These are phyloP conservation scores for Brachyptera risi DNA, from an alignment of 2,888 invertebrate genomes.

Conservation along the genomic window DNA sequence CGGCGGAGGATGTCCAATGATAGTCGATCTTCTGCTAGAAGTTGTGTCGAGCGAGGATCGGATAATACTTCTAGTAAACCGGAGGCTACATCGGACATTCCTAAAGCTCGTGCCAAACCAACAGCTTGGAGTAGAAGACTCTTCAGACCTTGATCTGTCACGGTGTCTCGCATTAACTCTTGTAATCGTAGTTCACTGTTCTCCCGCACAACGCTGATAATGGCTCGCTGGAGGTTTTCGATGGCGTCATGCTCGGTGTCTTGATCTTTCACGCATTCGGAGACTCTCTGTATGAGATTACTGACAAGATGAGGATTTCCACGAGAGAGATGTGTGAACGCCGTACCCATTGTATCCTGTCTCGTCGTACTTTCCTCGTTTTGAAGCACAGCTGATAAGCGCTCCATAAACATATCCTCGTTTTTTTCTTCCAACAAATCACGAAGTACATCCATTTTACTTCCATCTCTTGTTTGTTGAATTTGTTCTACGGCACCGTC, in stretches of 20 bases:
- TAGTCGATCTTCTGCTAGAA: conserved; percentile 55
- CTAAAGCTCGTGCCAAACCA: conserved; percentile 64
- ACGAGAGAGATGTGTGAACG: conserved; percentile 61
- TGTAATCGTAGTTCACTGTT: conserved; percentile 57
- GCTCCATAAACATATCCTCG: conserved; percentile 58
- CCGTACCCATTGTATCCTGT: conserved; percentile 59
- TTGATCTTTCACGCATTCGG: conserved; percentile 55
- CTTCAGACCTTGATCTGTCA: conserved; percentile 38
- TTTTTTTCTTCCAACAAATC: conserved; percentile 40
- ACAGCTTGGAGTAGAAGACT: conserved; percentile 60
- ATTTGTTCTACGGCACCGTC: conserved; percentile 13
- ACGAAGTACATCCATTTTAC: conserved; percentile 59
- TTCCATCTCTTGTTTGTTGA: conserved; percentile 35
- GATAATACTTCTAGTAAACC: conserved; percentile 52
- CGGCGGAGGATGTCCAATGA: conserved; percentile 65
- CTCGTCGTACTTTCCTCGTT: background rate
- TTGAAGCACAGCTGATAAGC: conserved; percentile 56
- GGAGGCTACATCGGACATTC: conserved; percentile 59
- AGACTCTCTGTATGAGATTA: conserved; percentile 57
- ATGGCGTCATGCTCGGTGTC: conserved; percentile 61
- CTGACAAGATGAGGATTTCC: conserved; percentile 57
- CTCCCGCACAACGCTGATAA: conserved; percentile 61
- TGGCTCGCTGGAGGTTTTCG: conserved; percentile 62
- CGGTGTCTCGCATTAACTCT: conserved; percentile 45
- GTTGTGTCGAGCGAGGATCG: conserved; percentile 54